Evolutionary conservation across 2,888 invertebrate genomes (phyloP).

Genomic region (Tenthredo amoena): DNA sequence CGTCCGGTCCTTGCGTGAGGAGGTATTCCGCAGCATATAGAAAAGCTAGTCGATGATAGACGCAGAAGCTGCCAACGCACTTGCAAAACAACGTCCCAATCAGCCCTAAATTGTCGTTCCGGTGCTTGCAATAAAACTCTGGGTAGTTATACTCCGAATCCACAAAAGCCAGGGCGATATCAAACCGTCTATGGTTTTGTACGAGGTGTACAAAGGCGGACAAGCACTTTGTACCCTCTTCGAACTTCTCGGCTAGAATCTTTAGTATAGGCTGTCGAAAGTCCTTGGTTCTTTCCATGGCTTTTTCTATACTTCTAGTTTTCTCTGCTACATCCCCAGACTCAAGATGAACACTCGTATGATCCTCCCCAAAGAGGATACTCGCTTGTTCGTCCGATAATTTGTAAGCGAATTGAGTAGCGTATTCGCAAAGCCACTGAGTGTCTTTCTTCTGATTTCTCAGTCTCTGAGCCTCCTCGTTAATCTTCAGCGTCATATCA

Average conservation of each 20-base stretch:
- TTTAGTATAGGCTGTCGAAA: neutral
- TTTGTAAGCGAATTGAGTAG: slow-evolving; percentile 7
- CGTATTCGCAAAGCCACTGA: slow-evolving; percentile 41
- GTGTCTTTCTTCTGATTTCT: slow-evolving; percentile 16
- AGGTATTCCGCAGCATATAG: slow-evolving; percentile 27
- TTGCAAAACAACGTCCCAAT: slow-evolving; percentile 27
- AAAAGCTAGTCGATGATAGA: slow-evolving; percentile 12
- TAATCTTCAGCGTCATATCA: neutral
- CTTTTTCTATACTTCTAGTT: slow-evolving; percentile 16
- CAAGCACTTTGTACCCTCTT: slow-evolving; percentile 1
- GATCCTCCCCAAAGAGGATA: neutral
- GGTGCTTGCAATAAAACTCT: slow-evolving; percentile 12
- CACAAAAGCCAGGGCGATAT: slow-evolving; percentile 37
- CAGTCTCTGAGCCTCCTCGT: neutral
- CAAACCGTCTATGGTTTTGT: slow-evolving; percentile 32
- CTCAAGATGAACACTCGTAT: neutral
- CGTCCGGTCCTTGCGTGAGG: slow-evolving; percentile 16
- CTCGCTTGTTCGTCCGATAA: neutral
- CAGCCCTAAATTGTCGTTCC: neutral
- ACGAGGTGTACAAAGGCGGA: slow-evolving; percentile 5
- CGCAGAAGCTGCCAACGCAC: slow-evolving; percentile 44
- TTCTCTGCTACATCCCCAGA: neutral
- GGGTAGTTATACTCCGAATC: slow-evolving; percentile 24
- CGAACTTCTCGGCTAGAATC: neutral
- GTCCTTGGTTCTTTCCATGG: neutral